These are phyloP conservation scores for Oreortyx pictus DNA, from an alignment of 2,797 vertebrate genomes.

Conservation along the genomic window DNA sequence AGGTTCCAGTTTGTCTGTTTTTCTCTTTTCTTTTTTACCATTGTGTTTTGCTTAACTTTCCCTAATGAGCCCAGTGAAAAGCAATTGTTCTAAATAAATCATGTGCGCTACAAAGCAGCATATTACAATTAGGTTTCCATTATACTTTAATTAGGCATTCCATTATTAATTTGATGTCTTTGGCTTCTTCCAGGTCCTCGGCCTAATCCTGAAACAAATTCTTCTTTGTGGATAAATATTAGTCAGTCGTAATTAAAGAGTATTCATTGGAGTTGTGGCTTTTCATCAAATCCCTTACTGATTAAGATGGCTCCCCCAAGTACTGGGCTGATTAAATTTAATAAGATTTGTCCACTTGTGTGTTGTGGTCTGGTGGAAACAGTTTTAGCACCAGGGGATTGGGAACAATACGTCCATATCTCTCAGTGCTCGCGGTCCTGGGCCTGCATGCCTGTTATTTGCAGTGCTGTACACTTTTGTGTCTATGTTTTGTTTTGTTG, in stretches of 20 bases:
- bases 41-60: conserved; percentile 74
- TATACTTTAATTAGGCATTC: conserved; percentile 81
- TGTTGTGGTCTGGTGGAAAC: conserved; percentile 70
- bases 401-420: conserved; percentile 35
- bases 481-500: neutral
- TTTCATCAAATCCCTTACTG: conserved; percentile 81
- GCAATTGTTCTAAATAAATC: conserved; percentile 77
- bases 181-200: conserved; percentile 74
- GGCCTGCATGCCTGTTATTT: conserved; percentile 21
- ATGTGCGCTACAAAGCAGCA: conserved; percentile 71
- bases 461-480: neutral
- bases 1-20: conserved; percentile 61
- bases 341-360: conserved; percentile 76
- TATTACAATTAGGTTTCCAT: conserved; percentile 80
- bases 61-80: conserved; percentile 74
- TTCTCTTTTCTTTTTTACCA: conserved; percentile 56
- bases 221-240: conserved; percentile 80
- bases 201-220: conserved; percentile 80
- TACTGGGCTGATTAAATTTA: conserved; percentile 74
- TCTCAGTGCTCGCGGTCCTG: neutral
- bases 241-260: conserved; percentile 77
- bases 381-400: conserved; percentile 63
- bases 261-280: conserved; percentile 68
- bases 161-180: conserved; percentile 80
- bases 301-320: conserved; percentile 76